Conservation (phyloP, 2,797 vertebrate species). For the Chaenodraco wilsoni region DNA sequence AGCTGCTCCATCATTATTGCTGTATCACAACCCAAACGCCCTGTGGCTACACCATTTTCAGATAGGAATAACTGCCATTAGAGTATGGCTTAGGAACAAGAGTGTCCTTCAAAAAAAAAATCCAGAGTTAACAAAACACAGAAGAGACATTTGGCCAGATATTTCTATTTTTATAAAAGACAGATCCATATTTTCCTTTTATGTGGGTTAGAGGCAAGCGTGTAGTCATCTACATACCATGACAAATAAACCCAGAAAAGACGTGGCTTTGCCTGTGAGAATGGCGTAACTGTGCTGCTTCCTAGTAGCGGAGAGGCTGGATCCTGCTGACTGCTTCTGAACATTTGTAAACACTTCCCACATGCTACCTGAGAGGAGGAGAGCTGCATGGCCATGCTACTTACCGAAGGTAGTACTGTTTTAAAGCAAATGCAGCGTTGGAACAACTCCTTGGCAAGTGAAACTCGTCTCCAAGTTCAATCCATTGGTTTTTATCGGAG, state of each 20-base stretch:
- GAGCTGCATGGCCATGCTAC: constrained; percentile 72
- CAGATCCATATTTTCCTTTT: neutral
- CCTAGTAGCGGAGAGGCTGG: constrained; percentile 32
- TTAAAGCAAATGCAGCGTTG: constrained; percentile 99
- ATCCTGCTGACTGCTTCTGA: constrained; percentile 61
- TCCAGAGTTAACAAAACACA: constrained; percentile 6
- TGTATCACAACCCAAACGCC: constrained; percentile 26
- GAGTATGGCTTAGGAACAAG: neutral
- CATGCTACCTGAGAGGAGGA: constrained; percentile 77
- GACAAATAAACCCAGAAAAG: constrained; percentile 13
- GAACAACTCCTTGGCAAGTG: constrained; percentile 98
- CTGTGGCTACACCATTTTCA: constrained; percentile 20
- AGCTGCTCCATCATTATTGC: constrained; percentile 26
- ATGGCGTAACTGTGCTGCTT: constrained; percentile 18
- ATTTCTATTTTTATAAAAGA: neutral
- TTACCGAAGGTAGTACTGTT: constrained; percentile 99
- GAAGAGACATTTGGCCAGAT: neutral
- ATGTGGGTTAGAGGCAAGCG: neutral
- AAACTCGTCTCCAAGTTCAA: constrained; percentile 97
- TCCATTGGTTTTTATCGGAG: constrained; percentile 99
- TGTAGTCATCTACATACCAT: neutral
- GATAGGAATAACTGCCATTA: constrained; percentile 5
- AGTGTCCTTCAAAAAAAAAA: constrained; percentile 8
- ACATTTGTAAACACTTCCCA: constrained; percentile 85
- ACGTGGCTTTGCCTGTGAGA: constrained; percentile 10